Evolutionary conservation across 2,797 vertebrate species (phyloP), one percentile per base, ranked within the genome.

Genomic region (Muscicapa striata): DNA sequence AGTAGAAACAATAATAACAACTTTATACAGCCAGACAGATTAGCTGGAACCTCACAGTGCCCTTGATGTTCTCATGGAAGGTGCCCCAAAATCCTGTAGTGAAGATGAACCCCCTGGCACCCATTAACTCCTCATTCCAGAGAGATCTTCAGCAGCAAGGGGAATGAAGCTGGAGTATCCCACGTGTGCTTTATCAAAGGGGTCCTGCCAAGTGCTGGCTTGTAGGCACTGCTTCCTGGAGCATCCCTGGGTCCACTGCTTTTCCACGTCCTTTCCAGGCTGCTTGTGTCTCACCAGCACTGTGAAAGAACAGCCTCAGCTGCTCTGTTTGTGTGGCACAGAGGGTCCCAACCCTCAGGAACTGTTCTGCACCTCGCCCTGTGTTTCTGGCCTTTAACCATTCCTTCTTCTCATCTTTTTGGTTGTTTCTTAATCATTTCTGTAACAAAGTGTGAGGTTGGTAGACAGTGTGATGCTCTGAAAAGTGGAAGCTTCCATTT

Each of bases 1-100:
- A 72, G n/a, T 3, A 46, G 78, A 74, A 87, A 75, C 75, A 92
- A 51, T 46, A 93, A 80, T 13, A 79, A 77, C 34, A 78, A 36
- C 75, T 87, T 84, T 5, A 62, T 58, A 36, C 36, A 78, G 62
- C 30, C 89, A 92, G 43, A 11, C 26, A 4, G 6, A 72, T 87
- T 30, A 80, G 49, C 75, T 87, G 62, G 49, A 66, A 55, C 58
- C 69, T 76, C 34, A 68, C 54, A 29, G 27, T 51, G n/a, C 74
- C 70, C 72, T 83, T 54, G 41, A 43, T 77, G 49, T 48, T 77
- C 75, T 40, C 13, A 1, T 24, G 74, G 55, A 94, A 88, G 73
- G 51, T 86, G 51, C 83, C 14, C 3, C 73, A 69, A 77, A 67
- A 67, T 58, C 24, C 61, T 83, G 8, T 1, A 58, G 61, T 15